These are phyloP conservation scores for Drepana arcuata DNA, from an alignment of 1,140 invertebrate genomes.

Conservation along the genomic window DNA sequence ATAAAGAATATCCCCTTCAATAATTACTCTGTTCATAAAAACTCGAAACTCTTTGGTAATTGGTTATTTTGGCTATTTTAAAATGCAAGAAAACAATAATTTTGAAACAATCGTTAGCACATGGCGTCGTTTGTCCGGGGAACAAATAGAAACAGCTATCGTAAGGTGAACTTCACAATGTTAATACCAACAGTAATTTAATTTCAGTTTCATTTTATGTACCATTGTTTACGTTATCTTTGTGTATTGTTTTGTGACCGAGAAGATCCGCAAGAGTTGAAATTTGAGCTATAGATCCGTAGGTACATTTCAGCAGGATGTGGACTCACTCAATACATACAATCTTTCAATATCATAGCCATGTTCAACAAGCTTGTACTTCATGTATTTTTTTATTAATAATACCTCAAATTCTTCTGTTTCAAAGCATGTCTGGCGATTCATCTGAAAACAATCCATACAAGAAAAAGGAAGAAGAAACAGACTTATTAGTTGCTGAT, in stretches of 20 bases:
- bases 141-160: slow-evolving; percentile 31
- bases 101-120: slow-evolving; percentile 54
- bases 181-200: too few species aligned
- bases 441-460: slow-evolving; percentile 28
- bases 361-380: too few species aligned
- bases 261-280: slow-evolving; percentile 8
- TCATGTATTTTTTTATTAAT: background rate
- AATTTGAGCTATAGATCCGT: slow-evolving; percentile 21
- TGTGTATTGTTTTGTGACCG: slow-evolving; percentile 1
- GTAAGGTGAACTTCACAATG: slow-evolving; percentile 36
- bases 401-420: slow-evolving; percentile 10
- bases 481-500: slow-evolving; percentile 30
- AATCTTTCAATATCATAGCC: too few species aligned
- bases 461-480: slow-evolving; percentile 44
- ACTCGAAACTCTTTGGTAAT: slow-evolving; percentile 38
- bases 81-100: slow-evolving; percentile 56
- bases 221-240: slow-evolving; percentile 10
- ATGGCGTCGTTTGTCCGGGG: slow-evolving; percentile 54
- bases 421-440: slow-evolving; percentile 50
- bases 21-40: too few species aligned
- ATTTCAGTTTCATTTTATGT: too few species aligned
- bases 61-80: slow-evolving; percentile 17
- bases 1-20: too few species aligned
- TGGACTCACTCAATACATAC: too few species aligned
- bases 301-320: too few species aligned